A percentile compares a stretch with the other conserved stretches of the same genome.
These are phyloP conservation scores for Zygothrica quintamaculata DNA, from an alignment of 2,888 invertebrate genomes.

Conservation along the genomic window DNA sequence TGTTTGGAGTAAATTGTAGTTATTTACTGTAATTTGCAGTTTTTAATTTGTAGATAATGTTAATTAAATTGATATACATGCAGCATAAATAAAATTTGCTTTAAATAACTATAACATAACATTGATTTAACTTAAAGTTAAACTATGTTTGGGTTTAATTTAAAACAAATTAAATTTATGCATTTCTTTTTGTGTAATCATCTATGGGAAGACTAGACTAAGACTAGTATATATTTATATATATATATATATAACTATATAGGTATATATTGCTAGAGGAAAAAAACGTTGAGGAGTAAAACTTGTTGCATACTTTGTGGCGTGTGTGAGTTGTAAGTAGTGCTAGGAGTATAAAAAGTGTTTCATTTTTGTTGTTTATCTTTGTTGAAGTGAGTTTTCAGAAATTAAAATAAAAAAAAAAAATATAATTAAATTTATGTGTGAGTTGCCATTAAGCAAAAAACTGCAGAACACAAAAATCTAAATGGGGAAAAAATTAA, in stretches of 20 bases:
- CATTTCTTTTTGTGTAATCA: slow-evolving; percentile 22
- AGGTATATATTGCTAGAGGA: slow-evolving; percentile 19
- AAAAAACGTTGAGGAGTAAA: slow-evolving; percentile 15
- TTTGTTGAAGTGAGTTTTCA: slow-evolving; percentile 54
- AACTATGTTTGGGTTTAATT: no score
- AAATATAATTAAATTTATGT: no score
- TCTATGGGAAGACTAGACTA: slow-evolving; percentile 26
- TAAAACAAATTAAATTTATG: slow-evolving; percentile 43
- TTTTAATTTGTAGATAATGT: slow-evolving; percentile 51
- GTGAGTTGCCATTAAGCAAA: slow-evolving; percentile 41
- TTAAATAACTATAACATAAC: slow-evolving; percentile 25
- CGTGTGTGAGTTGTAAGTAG: slow-evolving; percentile 39
- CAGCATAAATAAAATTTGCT: slow-evolving; percentile 65
- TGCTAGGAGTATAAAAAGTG: slow-evolving; percentile 44
- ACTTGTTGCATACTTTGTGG: slow-evolving; percentile 47
- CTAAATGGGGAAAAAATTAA: slow-evolving; percentile 15
- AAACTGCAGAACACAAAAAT: slow-evolving; percentile 17
- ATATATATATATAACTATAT: background rate
- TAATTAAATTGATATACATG: slow-evolving; percentile 71
- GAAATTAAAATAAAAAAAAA: slow-evolving; percentile 33
- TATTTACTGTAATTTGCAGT: slow-evolving; percentile 38
- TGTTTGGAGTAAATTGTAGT: slow-evolving; percentile 28
- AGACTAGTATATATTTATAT: slow-evolving; percentile 20
- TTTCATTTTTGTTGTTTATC: slow-evolving; percentile 54
- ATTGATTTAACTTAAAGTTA: slow-evolving; percentile 3